Evolutionary conservation across 37 sponge, comb jelly and placozoan species (phyloP).

Genomic region (Tethya wilhelma): DNA sequence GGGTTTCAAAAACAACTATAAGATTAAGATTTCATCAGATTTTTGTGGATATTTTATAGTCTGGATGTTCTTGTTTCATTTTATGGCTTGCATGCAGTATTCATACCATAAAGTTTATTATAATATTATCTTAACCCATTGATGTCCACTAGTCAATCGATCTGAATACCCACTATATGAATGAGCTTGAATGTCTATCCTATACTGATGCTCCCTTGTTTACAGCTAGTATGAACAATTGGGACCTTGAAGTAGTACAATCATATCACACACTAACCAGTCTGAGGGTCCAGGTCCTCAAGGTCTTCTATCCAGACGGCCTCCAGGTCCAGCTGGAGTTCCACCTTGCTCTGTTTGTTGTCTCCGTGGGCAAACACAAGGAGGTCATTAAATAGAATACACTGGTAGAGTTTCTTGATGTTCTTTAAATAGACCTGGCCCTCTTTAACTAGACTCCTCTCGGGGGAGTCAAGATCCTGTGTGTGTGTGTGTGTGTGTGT

Average conservation of each 20-base stretch:
- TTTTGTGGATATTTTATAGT: too few species aligned
- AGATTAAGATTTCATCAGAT: too few species aligned
- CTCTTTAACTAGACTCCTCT: slow-evolving; percentile 78
- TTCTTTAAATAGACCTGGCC: slow-evolving; percentile 87
- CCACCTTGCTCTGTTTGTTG: slow-evolving; percentile 73
- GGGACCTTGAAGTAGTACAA: neutral
- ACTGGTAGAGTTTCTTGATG: slow-evolving; percentile 86
- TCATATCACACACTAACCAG: slow-evolving; percentile 40
- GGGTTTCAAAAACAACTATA: too few species aligned
- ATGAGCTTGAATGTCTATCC: neutral
- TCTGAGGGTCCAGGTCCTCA: slow-evolving; percentile 86
- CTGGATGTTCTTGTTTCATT: too few species aligned
- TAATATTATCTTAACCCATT: too few species aligned
- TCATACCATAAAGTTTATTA: too few species aligned
- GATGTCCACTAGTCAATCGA: too few species aligned
- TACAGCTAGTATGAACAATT: neutral
- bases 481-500: neutral
- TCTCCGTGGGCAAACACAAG: slow-evolving; percentile 91
- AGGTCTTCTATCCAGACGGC: slow-evolving; percentile 94
- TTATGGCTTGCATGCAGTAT: too few species aligned
- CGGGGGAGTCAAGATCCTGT: slow-evolving; percentile 54
- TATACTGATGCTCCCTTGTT: neutral
- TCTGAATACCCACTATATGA: neutral
- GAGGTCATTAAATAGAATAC: slow-evolving; percentile 90
- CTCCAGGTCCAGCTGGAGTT: slow-evolving; percentile 79